phyloP scores from a whole-genome alignment of 1,140 invertebrate genomes.

The Centruroides vittatus region DNA sequence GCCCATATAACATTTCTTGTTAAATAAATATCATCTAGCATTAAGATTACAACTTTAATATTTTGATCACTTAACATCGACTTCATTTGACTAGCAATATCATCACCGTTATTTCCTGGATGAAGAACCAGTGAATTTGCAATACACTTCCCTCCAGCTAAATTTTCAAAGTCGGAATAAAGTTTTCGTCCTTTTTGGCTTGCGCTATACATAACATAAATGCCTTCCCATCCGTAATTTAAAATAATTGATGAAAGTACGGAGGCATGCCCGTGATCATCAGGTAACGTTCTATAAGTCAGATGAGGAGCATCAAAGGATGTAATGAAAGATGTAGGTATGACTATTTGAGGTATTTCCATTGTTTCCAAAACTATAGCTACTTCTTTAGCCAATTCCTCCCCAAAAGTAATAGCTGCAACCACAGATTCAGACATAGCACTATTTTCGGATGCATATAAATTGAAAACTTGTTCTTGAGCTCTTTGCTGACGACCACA shows the following conservation, averaged over 20 bases:
- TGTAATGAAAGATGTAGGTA: not conserved
- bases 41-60: slow-evolving; percentile 5
- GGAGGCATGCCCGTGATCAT: no score
- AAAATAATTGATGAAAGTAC: no score
- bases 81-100: no score
- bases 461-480: slow-evolving; percentile 23
- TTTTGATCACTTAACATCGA: not conserved
- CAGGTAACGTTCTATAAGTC: no score
- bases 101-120: no score
- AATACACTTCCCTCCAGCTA: no score
- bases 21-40: slow-evolving; percentile 4
- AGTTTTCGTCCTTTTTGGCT: no score
- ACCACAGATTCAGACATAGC: slow-evolving; percentile 2
- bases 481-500: slow-evolving; percentile 21
- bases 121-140: no score
- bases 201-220: no score
- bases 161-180: no score
- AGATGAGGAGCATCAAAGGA: no score
- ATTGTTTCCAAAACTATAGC: slow-evolving; percentile 5
- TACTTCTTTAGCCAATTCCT: slow-evolving; percentile 6
- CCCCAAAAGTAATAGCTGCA: slow-evolving; percentile 9
- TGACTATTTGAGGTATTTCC: slow-evolving; percentile 6
- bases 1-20: slow-evolving; percentile 7
- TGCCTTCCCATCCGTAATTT: no score
- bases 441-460: slow-evolving; percentile 23